A percentile compares a stretch with the other conserved stretches of the same genome.
These are phyloP conservation scores for Dryobotodes eremita DNA, from an alignment of 2,888 invertebrate genomes.

Conservation along the genomic window DNA sequence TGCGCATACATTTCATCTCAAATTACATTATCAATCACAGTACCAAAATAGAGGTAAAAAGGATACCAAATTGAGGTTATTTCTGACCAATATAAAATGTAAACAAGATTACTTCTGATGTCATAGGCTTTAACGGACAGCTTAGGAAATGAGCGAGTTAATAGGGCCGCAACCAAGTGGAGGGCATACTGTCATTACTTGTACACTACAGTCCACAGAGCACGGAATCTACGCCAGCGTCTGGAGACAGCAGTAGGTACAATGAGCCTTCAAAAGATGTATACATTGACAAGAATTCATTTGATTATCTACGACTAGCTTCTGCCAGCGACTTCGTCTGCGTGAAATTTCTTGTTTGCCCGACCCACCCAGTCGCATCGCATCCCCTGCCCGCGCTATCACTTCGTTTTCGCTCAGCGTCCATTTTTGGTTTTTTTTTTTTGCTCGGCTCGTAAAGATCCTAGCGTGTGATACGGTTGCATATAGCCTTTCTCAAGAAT, in stretches of 20 bases:
- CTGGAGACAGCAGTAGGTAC: background rate
- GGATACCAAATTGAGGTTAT: background rate
- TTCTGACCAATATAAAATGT: background rate
- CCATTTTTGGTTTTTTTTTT: too few relatives aligned
- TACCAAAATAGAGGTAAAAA: background rate
- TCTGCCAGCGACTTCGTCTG: too few relatives aligned
- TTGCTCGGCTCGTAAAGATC: too few relatives aligned
- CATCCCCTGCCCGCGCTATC: too few relatives aligned
- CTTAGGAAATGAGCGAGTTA: constrained; percentile 37
- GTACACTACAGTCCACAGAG: background rate
- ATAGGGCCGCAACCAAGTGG: background rate
- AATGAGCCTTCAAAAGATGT: background rate
- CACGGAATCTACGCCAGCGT: background rate
- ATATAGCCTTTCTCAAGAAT: too few relatives aligned
- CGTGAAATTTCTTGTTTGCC: too few relatives aligned
- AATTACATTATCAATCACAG: constrained; percentile 11
- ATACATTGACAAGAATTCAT: background rate
- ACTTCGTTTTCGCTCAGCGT: too few relatives aligned
- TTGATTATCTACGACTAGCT: background rate
- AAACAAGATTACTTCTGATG: constrained; percentile 14
- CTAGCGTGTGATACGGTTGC: too few relatives aligned
- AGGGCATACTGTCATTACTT: constrained; percentile 12
- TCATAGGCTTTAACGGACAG: constrained; percentile 31
- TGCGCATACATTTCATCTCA: background rate
- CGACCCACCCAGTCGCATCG: too few relatives aligned